Evolutionary conservation across 64 coral and sea anemone genomes (phyloP), one percentile per base, ranked within the genome.

Genomic region (Acropora yongei): DNA sequence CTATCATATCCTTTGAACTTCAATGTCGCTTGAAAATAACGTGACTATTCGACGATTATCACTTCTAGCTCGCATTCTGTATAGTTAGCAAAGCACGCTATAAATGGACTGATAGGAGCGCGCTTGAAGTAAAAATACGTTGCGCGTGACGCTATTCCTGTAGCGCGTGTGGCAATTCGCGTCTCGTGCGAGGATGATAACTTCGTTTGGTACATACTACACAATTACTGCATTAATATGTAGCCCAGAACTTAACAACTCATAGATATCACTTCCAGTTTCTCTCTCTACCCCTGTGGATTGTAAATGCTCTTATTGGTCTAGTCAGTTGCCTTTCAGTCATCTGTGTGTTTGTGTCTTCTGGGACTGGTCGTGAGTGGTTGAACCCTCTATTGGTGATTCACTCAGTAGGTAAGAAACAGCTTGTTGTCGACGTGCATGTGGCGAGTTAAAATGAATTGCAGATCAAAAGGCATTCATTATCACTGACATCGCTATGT

Each of bases 281-380:
- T 48, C 30, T 72, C 65, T 85, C 82, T 10, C 2, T 85, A 45
- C 82, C 82, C 8, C 44, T 85, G 17, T 85, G 82, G 82, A 65
- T 65, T 71, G 61, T 85, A 39, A 85, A 85, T 11, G 8, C 49
- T 17, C 63, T 85, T 85, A 12, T 85, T 85, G 42, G 82, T 41
- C 8, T 85, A n/a, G 82, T 85, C 47, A 71, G 61, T 39, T 85
- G 82, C 72, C 63, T 85, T 49, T 85, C 82, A 85, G 82, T 85
- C 18, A 3, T 85, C 8, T 85, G 82, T 85, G 82, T 85, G 8
- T 85, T 20, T 85, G 43, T 71, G 12, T 65, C 65, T 49, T 85
- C 82, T 71, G 65, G 82, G 41, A 8, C 82, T 71, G 18, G 49
- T 18, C 69, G 65, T 47, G 82, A 85, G 39, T 85, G 82, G 82